Conservation (phyloP, 2,888 invertebrate species). For the Cristatella mucedo region DNA sequence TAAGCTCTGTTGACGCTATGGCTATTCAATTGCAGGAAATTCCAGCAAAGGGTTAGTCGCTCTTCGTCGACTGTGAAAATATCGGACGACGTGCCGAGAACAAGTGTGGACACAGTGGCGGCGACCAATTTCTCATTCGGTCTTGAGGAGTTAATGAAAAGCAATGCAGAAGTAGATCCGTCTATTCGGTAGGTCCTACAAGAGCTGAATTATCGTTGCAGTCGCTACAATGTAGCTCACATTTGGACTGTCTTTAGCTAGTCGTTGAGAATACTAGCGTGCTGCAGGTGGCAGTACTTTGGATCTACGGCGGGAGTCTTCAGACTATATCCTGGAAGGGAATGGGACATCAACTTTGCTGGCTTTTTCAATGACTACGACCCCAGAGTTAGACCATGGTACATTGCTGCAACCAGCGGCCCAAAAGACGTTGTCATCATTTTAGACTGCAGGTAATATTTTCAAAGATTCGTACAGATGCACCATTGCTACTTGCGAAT, state of each 20-base stretch:
- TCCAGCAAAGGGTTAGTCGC: constrained; percentile 34
- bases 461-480: too few relatives aligned
- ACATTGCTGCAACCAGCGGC: constrained; percentile 39
- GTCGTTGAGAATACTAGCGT: too few relatives aligned
- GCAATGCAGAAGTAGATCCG: constrained; percentile 27
- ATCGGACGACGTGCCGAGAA: constrained; percentile 37
- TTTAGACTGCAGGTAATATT: constrained; percentile 36
- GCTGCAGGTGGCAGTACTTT: constrained; percentile 39
- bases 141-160: constrained; percentile 30
- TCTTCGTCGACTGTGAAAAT: constrained; percentile 35
- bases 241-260: too few relatives aligned
- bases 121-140: constrained; percentile 30
- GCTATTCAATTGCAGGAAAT: constrained; percentile 23
- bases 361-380: constrained; percentile 40
- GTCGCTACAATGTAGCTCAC: too few relatives aligned
- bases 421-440: constrained; percentile 39
- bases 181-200: constrained; percentile 29
- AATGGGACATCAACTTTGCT: constrained; percentile 39
- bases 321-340: constrained; percentile 36
- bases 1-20: too few relatives aligned
- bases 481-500: too few relatives aligned
- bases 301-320: constrained; percentile 36
- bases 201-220: too few relatives aligned
- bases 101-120: constrained; percentile 27
- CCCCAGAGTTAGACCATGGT: constrained; percentile 37